Percentiles rank a stretch among this genome's conserved stretches.
phyloP scores from a whole-genome alignment of 2,113 vertebrate genomes.

The Jacana jacana region DNA sequence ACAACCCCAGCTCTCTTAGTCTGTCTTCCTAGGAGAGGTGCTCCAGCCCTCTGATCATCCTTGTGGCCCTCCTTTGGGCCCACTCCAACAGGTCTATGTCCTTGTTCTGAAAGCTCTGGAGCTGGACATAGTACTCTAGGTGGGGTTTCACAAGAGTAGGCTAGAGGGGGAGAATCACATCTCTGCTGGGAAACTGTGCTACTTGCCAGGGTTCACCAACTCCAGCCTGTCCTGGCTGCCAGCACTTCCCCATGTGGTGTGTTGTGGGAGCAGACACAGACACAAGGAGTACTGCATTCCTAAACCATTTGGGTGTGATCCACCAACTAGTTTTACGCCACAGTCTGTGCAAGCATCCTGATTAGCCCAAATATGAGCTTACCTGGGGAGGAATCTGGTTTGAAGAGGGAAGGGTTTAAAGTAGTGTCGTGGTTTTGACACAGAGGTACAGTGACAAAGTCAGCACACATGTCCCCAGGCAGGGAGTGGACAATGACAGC shows the following conservation, averaged over 20 bases:
- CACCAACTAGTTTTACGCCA: not conserved
- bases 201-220: not conserved
- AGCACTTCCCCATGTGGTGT: rapidly evolving
- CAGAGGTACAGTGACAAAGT: not conserved
- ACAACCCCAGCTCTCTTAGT: no score
- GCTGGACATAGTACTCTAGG: no score
- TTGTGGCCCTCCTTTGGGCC: no score
- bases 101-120: no score
- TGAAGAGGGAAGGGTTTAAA: not conserved
- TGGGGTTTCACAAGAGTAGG: no score
- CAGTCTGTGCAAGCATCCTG: not conserved
- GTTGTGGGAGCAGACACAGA: not conserved
- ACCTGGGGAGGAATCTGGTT: no score
- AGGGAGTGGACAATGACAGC: not conserved
- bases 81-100: no score
- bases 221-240: rapidly evolving
- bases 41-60: no score
- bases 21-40: no score
- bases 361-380: not conserved
- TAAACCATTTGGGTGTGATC: not conserved
- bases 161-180: no score
- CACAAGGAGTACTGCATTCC: not conserved
- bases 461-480: rapidly evolving
- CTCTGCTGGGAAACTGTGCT: not conserved
- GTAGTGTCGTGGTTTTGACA: no score